A percentile compares a stretch with the other conserved stretches of the same genome.
Evolutionary conservation across 2,797 vertebrate species (phyloP).

Genomic region (Chrosomus eos): DNA sequence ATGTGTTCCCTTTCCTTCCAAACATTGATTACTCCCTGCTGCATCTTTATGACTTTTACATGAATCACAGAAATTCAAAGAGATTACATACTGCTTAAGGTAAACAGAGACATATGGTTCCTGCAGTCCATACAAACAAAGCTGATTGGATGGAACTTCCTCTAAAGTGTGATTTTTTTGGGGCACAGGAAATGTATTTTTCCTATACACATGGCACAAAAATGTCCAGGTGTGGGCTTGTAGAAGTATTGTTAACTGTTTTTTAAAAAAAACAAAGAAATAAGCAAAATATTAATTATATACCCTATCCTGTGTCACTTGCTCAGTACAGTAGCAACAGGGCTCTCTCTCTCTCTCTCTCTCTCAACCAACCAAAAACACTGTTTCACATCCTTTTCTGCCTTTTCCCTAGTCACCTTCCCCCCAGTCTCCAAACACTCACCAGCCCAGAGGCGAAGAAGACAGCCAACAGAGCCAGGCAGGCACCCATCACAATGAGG

Average conservation of each 20-base stretch:
- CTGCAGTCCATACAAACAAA: conserved; percentile 31
- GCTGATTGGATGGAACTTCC: conserved; percentile 15
- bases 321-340: neutral
- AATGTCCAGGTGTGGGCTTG: neutral
- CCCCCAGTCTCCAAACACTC: conserved; percentile 70
- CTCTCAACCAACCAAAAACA: neutral
- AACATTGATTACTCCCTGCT: conserved; percentile 32
- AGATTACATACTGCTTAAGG: conserved; percentile 47
- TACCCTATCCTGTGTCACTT: neutral
- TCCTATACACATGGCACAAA: neutral
- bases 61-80: conserved; percentile 23
- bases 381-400: neutral
- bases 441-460: conserved; percentile 98
- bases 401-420: conserved; percentile 7
- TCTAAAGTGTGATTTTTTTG: conserved; percentile 3
- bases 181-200: neutral
- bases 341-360: neutral
- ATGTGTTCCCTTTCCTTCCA: conserved; percentile 12
- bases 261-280: neutral
- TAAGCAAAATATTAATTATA: neutral
- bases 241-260: neutral
- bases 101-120: conserved; percentile 48
- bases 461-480: conserved; percentile 91
- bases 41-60: conserved; percentile 33
- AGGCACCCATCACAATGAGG: conserved; percentile 96